phyloP scores from a whole-genome alignment of 1,140 invertebrate species.

The Akabosia matsudoensis region DNA sequence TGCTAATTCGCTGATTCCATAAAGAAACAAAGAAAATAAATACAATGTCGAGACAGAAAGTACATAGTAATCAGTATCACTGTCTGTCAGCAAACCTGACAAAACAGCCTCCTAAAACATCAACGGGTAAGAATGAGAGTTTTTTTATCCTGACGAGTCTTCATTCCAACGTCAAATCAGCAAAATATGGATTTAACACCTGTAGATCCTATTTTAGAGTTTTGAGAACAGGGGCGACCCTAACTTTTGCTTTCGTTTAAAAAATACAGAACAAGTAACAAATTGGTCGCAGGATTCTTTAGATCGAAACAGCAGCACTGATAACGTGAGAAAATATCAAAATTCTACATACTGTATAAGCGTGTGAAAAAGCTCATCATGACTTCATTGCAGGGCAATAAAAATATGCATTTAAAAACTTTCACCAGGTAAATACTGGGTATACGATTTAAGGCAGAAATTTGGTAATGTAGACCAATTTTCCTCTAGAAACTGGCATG shows the following conservation, averaged over 20 bases:
- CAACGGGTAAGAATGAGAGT: not conserved
- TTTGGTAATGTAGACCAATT: no score
- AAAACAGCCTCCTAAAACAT: conserved; percentile 2
- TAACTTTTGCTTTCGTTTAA: no score
- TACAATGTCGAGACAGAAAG: conserved; percentile 6
- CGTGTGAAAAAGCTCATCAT: no score
- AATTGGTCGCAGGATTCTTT: no score
- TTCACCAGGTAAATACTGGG: not conserved
- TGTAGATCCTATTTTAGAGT: not conserved
- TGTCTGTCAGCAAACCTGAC: not conserved
- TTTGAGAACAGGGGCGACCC: no score
- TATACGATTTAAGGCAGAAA: no score
- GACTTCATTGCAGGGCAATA: no score
- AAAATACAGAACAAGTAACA: no score
- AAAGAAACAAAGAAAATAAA: conserved; percentile 19
- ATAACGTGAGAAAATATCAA: no score
- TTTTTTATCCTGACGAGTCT: not conserved
- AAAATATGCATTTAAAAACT: not conserved
- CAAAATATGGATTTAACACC: not conserved
- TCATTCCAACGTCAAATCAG: not conserved
- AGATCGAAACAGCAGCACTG: no score
- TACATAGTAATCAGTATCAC: conserved; percentile 9
- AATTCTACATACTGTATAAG: no score
- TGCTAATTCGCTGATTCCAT: conserved; percentile 17
- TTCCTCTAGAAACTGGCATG: no score